Evolutionary conservation across 2,113 vertebrate genomes (phyloP).

Genomic region (Paradisaea rubra): DNA sequence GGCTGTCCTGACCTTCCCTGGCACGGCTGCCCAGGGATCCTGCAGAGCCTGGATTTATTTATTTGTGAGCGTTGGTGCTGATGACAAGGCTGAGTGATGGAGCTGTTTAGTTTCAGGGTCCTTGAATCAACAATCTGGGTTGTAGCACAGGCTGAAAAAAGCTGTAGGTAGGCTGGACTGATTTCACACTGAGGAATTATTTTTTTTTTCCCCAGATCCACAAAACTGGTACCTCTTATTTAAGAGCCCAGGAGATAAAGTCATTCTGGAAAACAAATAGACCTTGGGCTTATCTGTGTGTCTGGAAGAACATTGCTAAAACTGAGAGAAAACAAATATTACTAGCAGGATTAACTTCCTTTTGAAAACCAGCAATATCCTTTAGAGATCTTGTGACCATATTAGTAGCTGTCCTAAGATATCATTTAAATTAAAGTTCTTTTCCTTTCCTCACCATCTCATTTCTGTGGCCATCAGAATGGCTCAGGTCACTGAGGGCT

Average conservation of each 20-base stretch:
- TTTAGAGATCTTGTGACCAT: conserved; percentile 14
- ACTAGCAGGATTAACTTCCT: conserved; percentile 56
- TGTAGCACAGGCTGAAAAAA: not conserved
- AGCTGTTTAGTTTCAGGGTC: not conserved
- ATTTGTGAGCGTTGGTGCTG: not conserved
- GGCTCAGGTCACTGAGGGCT: not conserved
- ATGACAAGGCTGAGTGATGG: not conserved
- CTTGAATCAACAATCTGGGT: not conserved
- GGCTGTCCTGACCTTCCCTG: not conserved
- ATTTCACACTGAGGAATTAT: not conserved
- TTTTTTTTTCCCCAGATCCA: not conserved
- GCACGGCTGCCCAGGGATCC: not conserved
- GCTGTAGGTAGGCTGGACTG: not conserved
- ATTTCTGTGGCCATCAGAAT: not conserved
- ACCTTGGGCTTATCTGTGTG: not conserved
- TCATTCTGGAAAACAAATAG: not conserved
- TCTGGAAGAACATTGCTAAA: conserved; percentile 41
- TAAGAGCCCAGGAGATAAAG: not conserved
- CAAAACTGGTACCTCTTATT: not conserved
- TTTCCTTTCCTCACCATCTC: conserved; percentile 28
- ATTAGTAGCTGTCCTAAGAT: conserved; percentile 18
- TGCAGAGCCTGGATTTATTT: not conserved
- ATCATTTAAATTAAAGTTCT: conserved; percentile 42
- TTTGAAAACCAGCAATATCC: conserved; percentile 48
- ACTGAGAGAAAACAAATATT: conserved; percentile 51